Conservation (phyloP, 2,797 vertebrate genomes). For the Pachyuromys duprasi region DNA sequence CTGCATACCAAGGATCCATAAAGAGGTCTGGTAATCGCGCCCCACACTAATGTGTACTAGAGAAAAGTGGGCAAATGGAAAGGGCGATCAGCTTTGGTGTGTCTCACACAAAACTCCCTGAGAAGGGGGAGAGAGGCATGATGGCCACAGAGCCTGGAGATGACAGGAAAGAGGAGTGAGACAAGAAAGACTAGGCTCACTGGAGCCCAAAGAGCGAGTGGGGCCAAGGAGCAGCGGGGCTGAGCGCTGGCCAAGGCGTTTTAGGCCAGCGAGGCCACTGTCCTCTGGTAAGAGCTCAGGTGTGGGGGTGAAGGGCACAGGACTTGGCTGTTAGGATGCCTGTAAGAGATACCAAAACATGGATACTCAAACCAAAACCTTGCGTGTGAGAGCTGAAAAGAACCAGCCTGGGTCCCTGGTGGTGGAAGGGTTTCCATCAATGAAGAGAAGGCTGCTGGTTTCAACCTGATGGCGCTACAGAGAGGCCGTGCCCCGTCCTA, state of each 20-base stretch:
- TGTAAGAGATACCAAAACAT: background rate
- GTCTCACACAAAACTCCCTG: background rate
- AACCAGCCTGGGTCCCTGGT: background rate
- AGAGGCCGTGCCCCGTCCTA: background rate
- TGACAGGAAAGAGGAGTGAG: background rate
- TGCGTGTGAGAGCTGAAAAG: background rate
- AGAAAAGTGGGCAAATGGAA: background rate
- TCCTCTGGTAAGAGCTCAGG: background rate
- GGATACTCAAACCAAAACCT: background rate
- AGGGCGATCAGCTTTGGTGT: background rate
- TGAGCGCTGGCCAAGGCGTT: no score
- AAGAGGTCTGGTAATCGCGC: background rate
- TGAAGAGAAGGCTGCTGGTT: background rate
- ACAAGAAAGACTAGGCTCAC: background rate
- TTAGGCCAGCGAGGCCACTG: background rate
- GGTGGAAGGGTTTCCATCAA: background rate
- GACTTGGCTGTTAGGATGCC: background rate
- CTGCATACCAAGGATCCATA: background rate
- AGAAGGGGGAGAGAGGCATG: background rate
- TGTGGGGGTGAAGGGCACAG: background rate
- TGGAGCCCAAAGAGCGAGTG: background rate
- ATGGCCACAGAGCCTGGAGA: background rate
- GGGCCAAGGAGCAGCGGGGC: background rate
- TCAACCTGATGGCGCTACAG: background rate
- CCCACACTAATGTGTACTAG: background rate